Base-by-base conservation (phyloP, 2,888 invertebrate genomes). In the Eurois occulta region DNA sequence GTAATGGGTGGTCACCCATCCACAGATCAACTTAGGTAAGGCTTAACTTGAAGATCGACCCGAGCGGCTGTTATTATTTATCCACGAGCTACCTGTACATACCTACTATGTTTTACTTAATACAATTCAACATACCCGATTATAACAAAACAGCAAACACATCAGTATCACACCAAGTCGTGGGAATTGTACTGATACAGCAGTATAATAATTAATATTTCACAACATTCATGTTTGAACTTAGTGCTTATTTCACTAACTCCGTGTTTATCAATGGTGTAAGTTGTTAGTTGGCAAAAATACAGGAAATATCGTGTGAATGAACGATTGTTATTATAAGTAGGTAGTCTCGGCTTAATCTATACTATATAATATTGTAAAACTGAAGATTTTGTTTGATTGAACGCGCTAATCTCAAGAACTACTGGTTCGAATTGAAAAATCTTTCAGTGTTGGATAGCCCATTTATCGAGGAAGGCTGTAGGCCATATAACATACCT, bases 291-390 rank as follows among this genome's bases (percentile, higher is more conserved):
- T 87, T 70, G 10, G 88, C 88, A 88, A 46, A 87, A 82, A 84
- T 85, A 81, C 85, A 86, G 86, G 88, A 84, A 85, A 76, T 52
- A 46, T 8, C 84, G 86, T 88, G 88, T 88, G 88, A 88, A 88
- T 85, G 87, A 83, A 88, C 87, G 75, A 35, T 75, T 55, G 62
- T 65, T 74, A 24, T 73, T 73, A 28, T n/a, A n/a, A 55, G 21
- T 62, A 13, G 35, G 75, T 71, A 77, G 38, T 58, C 69, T n/a
- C n/a, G n/a, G n/a, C n/a, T 76, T 62, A 72, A 52, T 46, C 46
- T 18, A 6, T 43, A 43, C 43, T 3, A n/a, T n/a, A 38, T 38
- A 38, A 38, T 38, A 38, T 48, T 48, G 8, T 73, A 41, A 48
- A 48, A 0, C 2, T 21, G 21, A 21, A 48, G 21, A 48, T 7